Conservation (phyloP, 2,797 vertebrate genomes). For the Silurus lanzhouensis region DNA sequence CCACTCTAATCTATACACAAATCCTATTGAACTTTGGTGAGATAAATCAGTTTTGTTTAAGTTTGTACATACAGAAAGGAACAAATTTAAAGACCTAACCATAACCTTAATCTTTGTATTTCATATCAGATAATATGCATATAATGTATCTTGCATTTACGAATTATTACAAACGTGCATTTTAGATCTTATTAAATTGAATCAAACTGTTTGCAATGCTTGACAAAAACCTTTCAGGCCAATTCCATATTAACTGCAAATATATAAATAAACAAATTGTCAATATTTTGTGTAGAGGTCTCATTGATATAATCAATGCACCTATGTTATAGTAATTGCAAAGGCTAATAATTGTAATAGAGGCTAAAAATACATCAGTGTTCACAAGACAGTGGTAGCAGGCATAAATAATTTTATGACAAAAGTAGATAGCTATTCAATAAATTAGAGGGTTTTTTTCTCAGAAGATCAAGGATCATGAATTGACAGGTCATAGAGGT, state of each 20-base stretch:
- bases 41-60: not conserved
- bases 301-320: not conserved
- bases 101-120: not conserved
- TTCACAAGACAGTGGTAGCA: not conserved
- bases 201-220: not conserved
- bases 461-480: not conserved
- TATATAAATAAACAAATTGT: not conserved
- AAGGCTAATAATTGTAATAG: not conserved
- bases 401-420: not conserved
- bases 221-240: not conserved
- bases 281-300: not conserved
- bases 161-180: not conserved
- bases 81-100: not conserved
- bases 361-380: not conserved
- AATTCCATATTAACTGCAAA: not conserved
- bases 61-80: not conserved
- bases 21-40: not conserved
- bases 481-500: not conserved
- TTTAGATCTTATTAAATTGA: not conserved
- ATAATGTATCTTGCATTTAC: not conserved
- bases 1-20: no score
- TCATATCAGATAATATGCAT: not conserved
- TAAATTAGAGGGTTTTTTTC: not conserved
- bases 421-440: not conserved
- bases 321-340: not conserved